Evolutionary conservation across 2,113 vertebrate genomes (phyloP), one percentile per base, ranked within the genome.

Genomic region (Nyctereutes procyonoides): DNA sequence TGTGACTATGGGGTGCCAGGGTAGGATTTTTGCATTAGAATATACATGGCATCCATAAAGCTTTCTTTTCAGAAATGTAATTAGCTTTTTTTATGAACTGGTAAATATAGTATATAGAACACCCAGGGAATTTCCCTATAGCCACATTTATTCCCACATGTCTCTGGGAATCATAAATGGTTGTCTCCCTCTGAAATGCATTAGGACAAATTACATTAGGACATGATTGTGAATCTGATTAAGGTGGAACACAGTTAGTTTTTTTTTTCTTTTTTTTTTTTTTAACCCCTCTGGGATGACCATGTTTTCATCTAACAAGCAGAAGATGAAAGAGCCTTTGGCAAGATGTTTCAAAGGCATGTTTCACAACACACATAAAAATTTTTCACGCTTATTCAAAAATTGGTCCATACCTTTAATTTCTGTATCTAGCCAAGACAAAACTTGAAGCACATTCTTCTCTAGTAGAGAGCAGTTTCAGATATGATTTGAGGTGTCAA

Each of bases 171-270:
- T 99, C 99, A 99, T 99, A 99, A 99, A 99, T 99, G 99, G 99
- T 99, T 99, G 99, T 99, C 99, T 99, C 99, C 99, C 99, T 99
- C 98, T 99, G 99, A 99, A 99, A 99, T 99, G 99, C 99, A 99
- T 99, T 99, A 99, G 99, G 99, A 99, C 99, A 99, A 99, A 99
- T 99, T 99, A 98, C 99, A 99, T 99, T 99, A 99, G 98, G 99
- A 99, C 99, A 99, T 98, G 99, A 99, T 99, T 99, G 99, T 99
- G 99, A 99, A 99, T 99, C 99, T 99, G 99, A 99, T 99, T 99
- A 99, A 99, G 99, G 99, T 99, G 98, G 98, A 99, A 99, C 99
- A 99, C 98, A 99, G 99, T 99, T 99, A 99, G 73, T 71, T 28
- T 30, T 97, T 20, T 30, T 14, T 20, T 3, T 30, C 6, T 51